Evolutionary conservation across 2,113 vertebrate genomes (phyloP), one percentile per base, ranked within the genome.

Genomic region (Holacanthus passer): DNA sequence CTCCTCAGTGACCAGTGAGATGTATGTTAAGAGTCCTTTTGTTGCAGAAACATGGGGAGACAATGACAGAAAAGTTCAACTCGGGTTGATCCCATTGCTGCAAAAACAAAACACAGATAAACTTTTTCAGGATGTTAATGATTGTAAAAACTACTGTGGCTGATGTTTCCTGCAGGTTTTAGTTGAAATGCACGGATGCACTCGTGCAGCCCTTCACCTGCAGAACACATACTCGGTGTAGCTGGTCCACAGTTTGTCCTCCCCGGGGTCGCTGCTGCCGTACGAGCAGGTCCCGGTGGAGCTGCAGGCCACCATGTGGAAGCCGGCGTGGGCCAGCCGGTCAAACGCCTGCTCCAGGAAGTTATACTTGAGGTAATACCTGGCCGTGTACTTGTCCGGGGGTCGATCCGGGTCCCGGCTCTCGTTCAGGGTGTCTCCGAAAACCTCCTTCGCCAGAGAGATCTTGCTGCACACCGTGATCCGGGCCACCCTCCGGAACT

Each of bases 221-320:
- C 95, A 96, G 95, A 99, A 99, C 50, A 99, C 97, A 14, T 99
- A 99, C 93, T 99, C 98, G 29, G 97, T 99, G 96, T 99, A 99
- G 95, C 98, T 99, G 94, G 97, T 98, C 98, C 98, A 99, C 94
- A 97, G 96, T 94, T 98, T 99, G 96, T 99, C 98, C 24, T 99
- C 98, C 41, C 95, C 96, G 17, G 96, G 97, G 67, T 99, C 98
- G 31, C 83, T 96, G 53, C 96, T 94, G 64, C 84, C 96, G 80
- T 99, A 99, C 31, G 98, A 98, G 94, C 98, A 99, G 62, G 98
- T 99, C 89, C 98, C 98, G 0, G 98, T 99, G 94, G 98, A 99
- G 88, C 95, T 98, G 92, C 98, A 99, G 53, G 98, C 98, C 84
- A 97, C 97, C 98, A 99, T 99, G 93, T 96, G 97, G 95, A 99